Evolutionary conservation across 2,113 vertebrate genomes (phyloP).

Genomic region (Callospermophilus lateralis): DNA sequence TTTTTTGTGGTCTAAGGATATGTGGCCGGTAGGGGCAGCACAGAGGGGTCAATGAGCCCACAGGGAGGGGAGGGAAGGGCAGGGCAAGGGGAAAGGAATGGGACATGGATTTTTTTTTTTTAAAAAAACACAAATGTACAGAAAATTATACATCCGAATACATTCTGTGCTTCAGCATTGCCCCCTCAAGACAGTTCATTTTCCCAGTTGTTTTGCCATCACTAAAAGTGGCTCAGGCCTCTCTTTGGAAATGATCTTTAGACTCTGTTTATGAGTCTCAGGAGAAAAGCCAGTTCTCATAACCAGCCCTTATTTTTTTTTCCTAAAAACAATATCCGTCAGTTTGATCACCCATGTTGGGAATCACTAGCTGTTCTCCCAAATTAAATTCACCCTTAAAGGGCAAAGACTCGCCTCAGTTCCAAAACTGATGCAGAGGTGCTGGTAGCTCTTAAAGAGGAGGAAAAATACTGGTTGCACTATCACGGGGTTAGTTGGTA

Average conservation of each 20-base stretch:
- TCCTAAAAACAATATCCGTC: neutral
- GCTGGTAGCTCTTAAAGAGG: neutral
- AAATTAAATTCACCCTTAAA: constrained; percentile 23
- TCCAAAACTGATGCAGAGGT: neutral
- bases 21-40: neutral
- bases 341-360: constrained; percentile 9
- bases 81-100: neutral
- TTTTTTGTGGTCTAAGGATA: neutral
- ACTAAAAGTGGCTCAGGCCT: neutral
- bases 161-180: neutral
- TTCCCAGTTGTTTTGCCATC: neutral
- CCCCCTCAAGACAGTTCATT: neutral
- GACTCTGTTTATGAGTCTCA: neutral
- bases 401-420: neutral
- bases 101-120: neutral
- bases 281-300: constrained; percentile 20
- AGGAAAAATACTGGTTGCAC: too few species aligned
- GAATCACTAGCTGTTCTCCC: neutral
- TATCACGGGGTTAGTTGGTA: neutral
- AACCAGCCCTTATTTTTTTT: neutral
- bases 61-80: neutral
- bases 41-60: neutral
- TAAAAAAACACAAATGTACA: neutral
- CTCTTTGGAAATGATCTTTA: neutral
- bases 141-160: neutral